Percentiles rank a stretch among this genome's conserved stretches.
phyloP scores from a whole-genome alignment of 2,888 invertebrate species.

The Periphyllus acericola region DNA sequence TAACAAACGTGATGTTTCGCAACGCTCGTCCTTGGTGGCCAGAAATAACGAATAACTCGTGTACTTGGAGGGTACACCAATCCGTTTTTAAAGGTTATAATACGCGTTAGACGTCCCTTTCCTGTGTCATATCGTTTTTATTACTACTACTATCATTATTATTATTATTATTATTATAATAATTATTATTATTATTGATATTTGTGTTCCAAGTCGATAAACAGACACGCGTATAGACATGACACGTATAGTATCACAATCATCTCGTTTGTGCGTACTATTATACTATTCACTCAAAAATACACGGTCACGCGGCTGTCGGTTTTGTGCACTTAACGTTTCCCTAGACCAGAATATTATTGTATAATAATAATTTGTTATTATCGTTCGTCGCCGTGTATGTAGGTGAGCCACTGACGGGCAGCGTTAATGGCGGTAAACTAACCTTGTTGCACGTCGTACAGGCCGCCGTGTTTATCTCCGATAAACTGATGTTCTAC shows the following conservation, averaged over 20 bases:
- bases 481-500: slow-evolving; percentile 18
- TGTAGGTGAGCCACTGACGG: too few relatives aligned
- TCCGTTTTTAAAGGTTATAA: neutral
- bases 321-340: neutral
- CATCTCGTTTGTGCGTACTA: too few relatives aligned
- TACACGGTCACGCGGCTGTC: neutral
- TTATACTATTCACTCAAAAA: too few relatives aligned
- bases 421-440: neutral
- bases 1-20: slow-evolving; percentile 35
- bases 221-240: too few relatives aligned
- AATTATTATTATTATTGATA: neutral
- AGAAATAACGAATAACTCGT: neutral
- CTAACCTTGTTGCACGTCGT: slow-evolving; percentile 23
- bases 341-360: neutral
- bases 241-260: too few relatives aligned
- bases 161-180: neutral
- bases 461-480: slow-evolving; percentile 28
- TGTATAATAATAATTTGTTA: neutral
- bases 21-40: slow-evolving; percentile 1
- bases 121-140: neutral
- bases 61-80: too few relatives aligned
- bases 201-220: neutral
- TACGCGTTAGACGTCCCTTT: neutral
- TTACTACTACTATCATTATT: too few relatives aligned
- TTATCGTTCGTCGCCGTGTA: neutral